These are phyloP conservation scores for Prunella fulvescens DNA, from an alignment of 2,113 vertebrate species.

Conservation along the genomic window DNA sequence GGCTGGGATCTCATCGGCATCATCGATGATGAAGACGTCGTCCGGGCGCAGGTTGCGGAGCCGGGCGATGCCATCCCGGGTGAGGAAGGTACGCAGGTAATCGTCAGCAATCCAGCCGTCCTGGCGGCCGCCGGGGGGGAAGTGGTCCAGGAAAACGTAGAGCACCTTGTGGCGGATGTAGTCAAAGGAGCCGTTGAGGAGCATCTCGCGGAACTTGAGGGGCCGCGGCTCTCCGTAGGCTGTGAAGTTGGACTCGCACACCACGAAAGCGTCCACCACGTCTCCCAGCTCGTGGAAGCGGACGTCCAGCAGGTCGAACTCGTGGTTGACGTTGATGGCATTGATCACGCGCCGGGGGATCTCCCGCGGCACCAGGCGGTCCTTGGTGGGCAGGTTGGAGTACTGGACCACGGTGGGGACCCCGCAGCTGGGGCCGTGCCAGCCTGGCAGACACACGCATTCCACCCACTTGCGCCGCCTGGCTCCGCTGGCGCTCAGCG, in stretches of 20 bases:
- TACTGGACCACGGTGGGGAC: slow-evolving; percentile 97
- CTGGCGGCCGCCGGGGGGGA: slow-evolving; percentile 90
- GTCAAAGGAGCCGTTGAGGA: slow-evolving; percentile 90
- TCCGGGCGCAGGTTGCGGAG: slow-evolving; percentile 79
- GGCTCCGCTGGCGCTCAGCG: background rate
- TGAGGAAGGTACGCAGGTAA: slow-evolving; percentile 94
- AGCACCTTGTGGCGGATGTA: slow-evolving; percentile 93
- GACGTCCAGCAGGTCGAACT: slow-evolving; percentile 93
- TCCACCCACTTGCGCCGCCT: slow-evolving; percentile 87
- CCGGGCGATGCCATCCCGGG: slow-evolving; percentile 84
- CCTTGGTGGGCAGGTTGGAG: slow-evolving; percentile 97
- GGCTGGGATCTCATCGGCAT: slow-evolving; percentile 94
- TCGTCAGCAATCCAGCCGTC: slow-evolving; percentile 98
- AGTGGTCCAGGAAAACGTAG: slow-evolving; percentile 96
- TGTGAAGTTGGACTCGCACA: slow-evolving; percentile 98
- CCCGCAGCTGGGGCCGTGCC: slow-evolving; percentile 96
- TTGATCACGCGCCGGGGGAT: slow-evolving; percentile 89
- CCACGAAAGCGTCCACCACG: slow-evolving; percentile 90
- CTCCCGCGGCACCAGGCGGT: slow-evolving; percentile 86
- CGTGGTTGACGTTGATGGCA: slow-evolving; percentile 96
- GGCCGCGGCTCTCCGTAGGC: slow-evolving; percentile 91
- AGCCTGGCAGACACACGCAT: slow-evolving; percentile 90
- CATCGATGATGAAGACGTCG: slow-evolving; percentile 94
- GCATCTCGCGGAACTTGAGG: slow-evolving; percentile 86
- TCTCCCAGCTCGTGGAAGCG: slow-evolving; percentile 90